These are phyloP conservation scores for Trachelus troglodyta DNA, from an alignment of 2,888 invertebrate species.

Conservation along the genomic window DNA sequence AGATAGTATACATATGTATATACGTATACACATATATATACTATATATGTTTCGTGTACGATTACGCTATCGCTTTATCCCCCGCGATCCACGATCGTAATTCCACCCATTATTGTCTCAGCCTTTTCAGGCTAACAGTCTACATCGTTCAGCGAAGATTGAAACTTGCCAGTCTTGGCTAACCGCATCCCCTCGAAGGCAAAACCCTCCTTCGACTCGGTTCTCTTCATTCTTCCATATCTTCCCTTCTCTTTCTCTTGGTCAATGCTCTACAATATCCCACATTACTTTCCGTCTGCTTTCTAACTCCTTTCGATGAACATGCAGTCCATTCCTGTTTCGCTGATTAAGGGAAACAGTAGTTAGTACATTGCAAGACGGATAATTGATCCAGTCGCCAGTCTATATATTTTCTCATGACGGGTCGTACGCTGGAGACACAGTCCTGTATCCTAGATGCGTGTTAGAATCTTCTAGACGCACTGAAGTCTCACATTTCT, in stretches of 20 bases:
- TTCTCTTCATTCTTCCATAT: not conserved
- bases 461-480: not conserved
- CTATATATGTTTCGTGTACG: not conserved
- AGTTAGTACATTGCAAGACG: not conserved
- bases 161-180: conserved; percentile 34
- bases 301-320: not conserved
- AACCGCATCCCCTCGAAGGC: conserved; percentile 31
- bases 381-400: not conserved
- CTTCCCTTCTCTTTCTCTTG: not conserved
- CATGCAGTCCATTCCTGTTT: not conserved
- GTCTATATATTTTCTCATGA: not conserved
- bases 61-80: not conserved
- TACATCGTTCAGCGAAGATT: conserved; percentile 36
- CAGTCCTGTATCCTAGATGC: not conserved
- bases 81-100: not conserved
- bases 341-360: not conserved
- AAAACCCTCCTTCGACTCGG: not conserved
- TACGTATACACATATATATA: not conserved
- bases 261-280: not conserved
- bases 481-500: not conserved
- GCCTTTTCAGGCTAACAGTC: conserved; percentile 1
- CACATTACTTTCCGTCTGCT: not conserved
- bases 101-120: conserved; percentile 4
- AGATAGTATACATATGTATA: not conserved
- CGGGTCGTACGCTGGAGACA: not conserved